Conservation (phyloP, 1,140 invertebrate genomes). For the Oscheius sp. region DNA sequence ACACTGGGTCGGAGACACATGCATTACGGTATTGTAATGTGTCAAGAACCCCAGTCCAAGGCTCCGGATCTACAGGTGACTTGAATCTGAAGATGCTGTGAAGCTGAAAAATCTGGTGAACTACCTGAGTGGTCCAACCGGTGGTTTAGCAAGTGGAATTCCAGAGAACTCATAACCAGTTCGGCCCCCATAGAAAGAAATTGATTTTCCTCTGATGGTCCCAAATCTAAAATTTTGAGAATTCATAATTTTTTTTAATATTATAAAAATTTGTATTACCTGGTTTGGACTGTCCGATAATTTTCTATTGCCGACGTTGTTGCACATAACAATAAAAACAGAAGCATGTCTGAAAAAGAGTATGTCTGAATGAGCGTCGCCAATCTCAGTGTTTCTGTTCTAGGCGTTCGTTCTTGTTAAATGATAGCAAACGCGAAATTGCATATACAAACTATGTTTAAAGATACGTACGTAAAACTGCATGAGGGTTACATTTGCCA, state of each 20-base stretch:
- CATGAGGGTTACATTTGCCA: too few relatives aligned
- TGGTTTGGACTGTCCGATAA: not conserved
- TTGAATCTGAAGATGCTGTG: constrained; percentile 4
- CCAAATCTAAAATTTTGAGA: constrained; percentile 15
- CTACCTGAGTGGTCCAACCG: constrained; percentile 6
- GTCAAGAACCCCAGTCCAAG: constrained; percentile 10
- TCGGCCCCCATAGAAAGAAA: not conserved
- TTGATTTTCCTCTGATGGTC: not conserved
- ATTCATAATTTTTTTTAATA: constrained; percentile 13
- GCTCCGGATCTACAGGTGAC: not conserved
- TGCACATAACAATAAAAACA: not conserved
- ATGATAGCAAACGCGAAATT: too few relatives aligned
- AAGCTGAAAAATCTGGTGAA: not conserved
- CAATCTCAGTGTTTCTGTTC: too few relatives aligned
- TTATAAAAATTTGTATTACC: not conserved
- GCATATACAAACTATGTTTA: too few relatives aligned
- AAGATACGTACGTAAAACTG: too few relatives aligned
- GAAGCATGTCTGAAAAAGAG: too few relatives aligned
- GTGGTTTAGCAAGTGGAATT: constrained; percentile 7
- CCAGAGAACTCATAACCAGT: not conserved
- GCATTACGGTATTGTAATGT: not conserved
- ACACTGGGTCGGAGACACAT: not conserved
- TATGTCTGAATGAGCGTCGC: too few relatives aligned
- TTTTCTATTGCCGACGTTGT: not conserved
- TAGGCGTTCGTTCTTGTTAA: too few relatives aligned